Base-by-base conservation (phyloP, 92 coral and sea anemone genomes). In the Galaxea fascicularis region DNA sequence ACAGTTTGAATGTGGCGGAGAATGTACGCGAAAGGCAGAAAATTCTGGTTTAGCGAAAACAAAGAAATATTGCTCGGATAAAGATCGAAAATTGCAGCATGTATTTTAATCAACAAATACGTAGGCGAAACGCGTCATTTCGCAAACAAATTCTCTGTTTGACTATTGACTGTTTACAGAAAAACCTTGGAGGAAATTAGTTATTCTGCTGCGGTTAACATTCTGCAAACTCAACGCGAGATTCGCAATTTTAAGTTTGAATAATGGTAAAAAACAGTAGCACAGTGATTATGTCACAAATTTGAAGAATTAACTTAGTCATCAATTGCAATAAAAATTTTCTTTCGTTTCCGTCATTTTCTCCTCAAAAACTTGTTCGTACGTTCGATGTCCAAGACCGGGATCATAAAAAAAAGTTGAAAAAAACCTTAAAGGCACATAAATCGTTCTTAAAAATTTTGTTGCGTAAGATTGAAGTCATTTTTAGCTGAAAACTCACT, bases 71-170 rank as follows among this genome's bases (percentile, higher is more conserved):
- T 5, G 81, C 68, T 12, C 30, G 35, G 13, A 35, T 26, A 20
- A 27, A 12, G 24, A 13, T n/a, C 39, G 68, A 58, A 24, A 65
- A 30, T 57, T 15, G 24, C 39, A 30, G 22, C 70, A 73, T 41
- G 81, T 16, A 22, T 24, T 59, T 60, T 76, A 57, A 76, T 76
- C 53, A 57, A 45, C 10, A 24, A 54, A 64, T 49, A 25, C 73
- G 70, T 30, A 65, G 47, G 64, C 16, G 69, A 65, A n/a, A 26
- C 27, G 51, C 74, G 84, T 65, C 74, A 79, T 20, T 46, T 14
- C 16, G 45, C 62, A 79, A 65, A 76, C 59, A 57, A 59, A 63
- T 63, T 63, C 58, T 60, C 28, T 47, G 64, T 65, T 77, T 79
- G 46, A 18, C 56, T 65, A 65, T 49, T 25, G 12, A 49, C 27